Base-by-base conservation (phyloP, 2,888 invertebrate species). In the Amorpha juglandis region DNA sequence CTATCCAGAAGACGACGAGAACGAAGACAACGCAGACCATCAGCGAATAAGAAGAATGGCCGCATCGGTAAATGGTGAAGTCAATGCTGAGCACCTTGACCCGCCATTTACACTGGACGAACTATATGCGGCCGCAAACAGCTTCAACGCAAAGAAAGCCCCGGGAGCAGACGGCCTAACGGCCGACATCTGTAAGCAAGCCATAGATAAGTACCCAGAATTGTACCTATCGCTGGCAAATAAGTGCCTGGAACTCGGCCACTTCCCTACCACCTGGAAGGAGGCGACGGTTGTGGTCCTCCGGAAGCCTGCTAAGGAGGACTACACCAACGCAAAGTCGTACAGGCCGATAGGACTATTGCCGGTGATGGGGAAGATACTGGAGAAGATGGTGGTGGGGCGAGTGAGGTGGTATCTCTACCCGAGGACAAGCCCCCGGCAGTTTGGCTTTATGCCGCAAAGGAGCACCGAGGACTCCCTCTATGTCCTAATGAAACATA, bases 151-250 rank as follows among this genome's bases (percentile, higher is more conserved):
- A 0, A 71, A 71, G 27, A 74, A 73, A 27, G 74, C 74, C 0
- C 74, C 74, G 0, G 74, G 73, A 6, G 48, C 55, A 2, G 74
- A 76, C 7, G 71, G 74, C 1, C 42, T 73, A 1, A 71, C 71
- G 0, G 67, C 74, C 0, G 73, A 74, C n/a, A 75, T 77, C 1
- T 73, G 71, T 50, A 38, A 38, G 33, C 14, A 0, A 21, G 21
- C 45, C 6, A 42, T 42, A 8, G 6, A 11, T 21, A 12, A 19
- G 19, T 35, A 47, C 6, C 62, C 27, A 14, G 47, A 21, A 16
- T 16, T 47, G 16, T 45, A 21, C 45, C 27, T 21, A 16, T 42
- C 19, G 8, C 45, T 45, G 14, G 69, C 71, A 3, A 27, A 35
- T 0, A 45, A 45, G 14, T 45, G 45, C 45, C 45, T 45, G 0